Conservation (phyloP, 1,140 invertebrate genomes). For the Philaenus spumarius region DNA sequence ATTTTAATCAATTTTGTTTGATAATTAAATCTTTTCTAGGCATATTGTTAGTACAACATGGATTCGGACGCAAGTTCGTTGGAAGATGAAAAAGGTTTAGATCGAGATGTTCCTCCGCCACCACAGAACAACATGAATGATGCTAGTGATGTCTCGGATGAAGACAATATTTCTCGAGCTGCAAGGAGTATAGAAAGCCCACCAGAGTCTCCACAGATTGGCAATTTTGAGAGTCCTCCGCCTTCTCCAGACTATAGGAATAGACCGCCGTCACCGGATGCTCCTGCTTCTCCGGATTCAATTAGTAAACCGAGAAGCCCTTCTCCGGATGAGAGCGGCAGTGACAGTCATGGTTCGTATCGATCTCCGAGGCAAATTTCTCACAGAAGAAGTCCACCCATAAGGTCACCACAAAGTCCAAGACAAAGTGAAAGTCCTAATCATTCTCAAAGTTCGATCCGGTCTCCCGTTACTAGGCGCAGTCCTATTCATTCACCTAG, state of each 20-base stretch:
- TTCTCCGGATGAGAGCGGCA: background rate
- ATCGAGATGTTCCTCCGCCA: background rate
- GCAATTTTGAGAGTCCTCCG: conserved; percentile 25
- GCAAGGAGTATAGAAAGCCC: conserved; percentile 27
- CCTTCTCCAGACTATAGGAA: conserved; percentile 21
- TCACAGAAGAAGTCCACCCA: background rate
- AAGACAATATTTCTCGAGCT: conserved; percentile 26
- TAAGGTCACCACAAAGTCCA: background rate
- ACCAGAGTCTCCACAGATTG: conserved; percentile 24
- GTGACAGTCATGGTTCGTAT: background rate
- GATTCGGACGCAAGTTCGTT: conserved; percentile 25
- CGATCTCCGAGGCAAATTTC: background rate
- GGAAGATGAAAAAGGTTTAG: conserved; percentile 16
- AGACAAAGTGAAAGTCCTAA: conserved; percentile 6
- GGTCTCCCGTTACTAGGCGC: conserved; percentile 7
- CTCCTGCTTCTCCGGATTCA: background rate
- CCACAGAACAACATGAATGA: conserved; percentile 17
- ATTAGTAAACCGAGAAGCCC: no score
- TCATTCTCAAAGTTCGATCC: conserved; percentile 5
- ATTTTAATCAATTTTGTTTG: background rate
- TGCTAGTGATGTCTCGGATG: conserved; percentile 26
- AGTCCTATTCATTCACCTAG: conserved; percentile 2
- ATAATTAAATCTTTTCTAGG: conserved; percentile 5
- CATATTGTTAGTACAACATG: conserved; percentile 9
- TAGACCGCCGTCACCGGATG: conserved; percentile 1